Conservation (phyloP, 2,888 invertebrate genomes). For the Tupiocoris notatus region DNA sequence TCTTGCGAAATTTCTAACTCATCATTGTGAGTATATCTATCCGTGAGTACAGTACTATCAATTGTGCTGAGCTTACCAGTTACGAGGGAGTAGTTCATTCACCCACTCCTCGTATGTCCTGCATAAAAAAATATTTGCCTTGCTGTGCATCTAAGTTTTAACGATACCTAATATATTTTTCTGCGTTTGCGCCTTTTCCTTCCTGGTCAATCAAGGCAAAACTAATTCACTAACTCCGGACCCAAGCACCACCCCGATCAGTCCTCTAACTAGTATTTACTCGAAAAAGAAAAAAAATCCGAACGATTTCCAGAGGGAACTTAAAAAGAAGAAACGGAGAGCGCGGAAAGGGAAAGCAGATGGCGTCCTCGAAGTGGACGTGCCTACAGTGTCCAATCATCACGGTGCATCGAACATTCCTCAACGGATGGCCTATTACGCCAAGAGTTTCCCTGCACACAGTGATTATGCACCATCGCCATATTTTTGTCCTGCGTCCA, state of each 20-base stretch:
- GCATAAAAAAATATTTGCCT: no score
- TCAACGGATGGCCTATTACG: conserved; percentile 47
- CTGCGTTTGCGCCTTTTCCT: no score
- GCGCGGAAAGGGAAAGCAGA: conserved; percentile 37
- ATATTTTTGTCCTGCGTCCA: conserved; percentile 49
- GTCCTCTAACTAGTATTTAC: not conserved
- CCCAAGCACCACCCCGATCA: not conserved
- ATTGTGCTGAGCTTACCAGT: no score
- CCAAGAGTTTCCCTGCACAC: conserved; percentile 46
- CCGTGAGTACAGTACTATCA: no score
- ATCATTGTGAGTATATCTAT: no score
- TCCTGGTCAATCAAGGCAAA: no score
- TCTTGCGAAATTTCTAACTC: no score
- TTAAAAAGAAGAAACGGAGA: conserved; percentile 45
- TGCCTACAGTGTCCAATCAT: conserved; percentile 38
- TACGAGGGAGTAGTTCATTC: no score
- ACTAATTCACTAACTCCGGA: no score
- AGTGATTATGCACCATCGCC: conserved; percentile 45
- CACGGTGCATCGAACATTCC: conserved; percentile 26
- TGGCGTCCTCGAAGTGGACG: conserved; percentile 12
- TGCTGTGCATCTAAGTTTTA: no score
- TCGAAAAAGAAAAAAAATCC: not conserved
- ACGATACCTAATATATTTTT: no score
- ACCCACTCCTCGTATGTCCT: no score
- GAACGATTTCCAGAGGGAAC: conserved; percentile 38